Conservation (phyloP, 2,888 invertebrate species). For the Lordiphosa andalusiaca region DNA sequence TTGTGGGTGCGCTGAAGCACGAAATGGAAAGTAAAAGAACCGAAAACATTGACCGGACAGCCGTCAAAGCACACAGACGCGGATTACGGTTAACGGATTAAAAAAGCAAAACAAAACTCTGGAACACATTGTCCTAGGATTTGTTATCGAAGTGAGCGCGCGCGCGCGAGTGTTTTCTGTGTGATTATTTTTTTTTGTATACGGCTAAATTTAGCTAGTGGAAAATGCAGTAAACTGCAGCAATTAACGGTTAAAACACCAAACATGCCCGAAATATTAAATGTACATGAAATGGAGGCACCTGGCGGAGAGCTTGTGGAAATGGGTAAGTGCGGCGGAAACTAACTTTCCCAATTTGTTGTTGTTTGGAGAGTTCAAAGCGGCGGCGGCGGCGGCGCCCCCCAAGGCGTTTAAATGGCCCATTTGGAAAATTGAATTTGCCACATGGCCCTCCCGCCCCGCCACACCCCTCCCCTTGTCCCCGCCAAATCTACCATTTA, state of each 20-base stretch:
- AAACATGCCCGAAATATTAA: slow-evolving; percentile 28
- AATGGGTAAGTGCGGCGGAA: slow-evolving; percentile 27
- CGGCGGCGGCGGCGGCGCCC: not conserved
- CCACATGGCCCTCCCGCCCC: slow-evolving; percentile 23
- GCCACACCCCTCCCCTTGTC: too few species aligned
- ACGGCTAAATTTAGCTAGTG: slow-evolving; percentile 16
- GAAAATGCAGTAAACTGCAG: slow-evolving; percentile 21
- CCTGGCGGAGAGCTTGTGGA: slow-evolving; percentile 18
- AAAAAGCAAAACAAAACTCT: too few species aligned
- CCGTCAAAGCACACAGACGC: slow-evolving; percentile 67
- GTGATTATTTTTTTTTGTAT: slow-evolving; percentile 2
- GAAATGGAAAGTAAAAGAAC: slow-evolving; percentile 68
- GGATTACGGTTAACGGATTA: slow-evolving; percentile 4
- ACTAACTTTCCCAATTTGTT: not conserved
- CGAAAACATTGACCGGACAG: slow-evolving; percentile 59
- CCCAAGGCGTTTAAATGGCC: not conserved
- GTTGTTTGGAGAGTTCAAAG: not conserved
- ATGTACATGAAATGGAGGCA: slow-evolving; percentile 31
- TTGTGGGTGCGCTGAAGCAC: slow-evolving; percentile 43
- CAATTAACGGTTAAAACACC: not conserved
- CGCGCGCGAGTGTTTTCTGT: not conserved
- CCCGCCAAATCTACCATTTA: not conserved
- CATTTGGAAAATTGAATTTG: slow-evolving; percentile 20
- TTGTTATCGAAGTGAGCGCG: not conserved
- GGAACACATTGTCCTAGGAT: not conserved